Base-by-base conservation (phyloP, 2,113 vertebrate genomes). In the Serinus canaria region DNA sequence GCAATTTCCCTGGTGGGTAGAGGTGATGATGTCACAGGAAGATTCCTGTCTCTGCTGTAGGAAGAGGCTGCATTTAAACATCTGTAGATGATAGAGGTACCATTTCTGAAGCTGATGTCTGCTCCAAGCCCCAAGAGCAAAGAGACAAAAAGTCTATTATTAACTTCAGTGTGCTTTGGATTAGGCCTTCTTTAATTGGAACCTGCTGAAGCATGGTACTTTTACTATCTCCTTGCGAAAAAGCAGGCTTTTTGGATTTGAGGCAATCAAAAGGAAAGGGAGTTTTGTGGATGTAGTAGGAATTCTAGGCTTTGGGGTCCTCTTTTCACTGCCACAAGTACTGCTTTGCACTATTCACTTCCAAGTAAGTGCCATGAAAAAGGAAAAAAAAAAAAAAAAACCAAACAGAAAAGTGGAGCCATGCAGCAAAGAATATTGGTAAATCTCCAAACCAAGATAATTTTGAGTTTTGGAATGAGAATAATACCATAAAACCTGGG, bases 191-290 rank as follows among this genome's bases (percentile, higher is more conserved):
- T 92, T 78, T 95, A 92, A 95, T 52, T 91, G 84, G 89, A 91
- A 86, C 93, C 93, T 94, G 82, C 75, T 95, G 93, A 95, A 91
- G 70, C 19, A 3, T 80, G 87, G 63, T 66, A 27, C 87, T 92
- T 95, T 94, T 93, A 88, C 78, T 91, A 28, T 83, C 78, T 91
- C 70, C 13, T 77, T 89, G 85, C 91, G 58, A 91, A 92, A 70
- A 94, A 62, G 27, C 58, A 67, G 43, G 23, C 74, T 91, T 79
- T 82, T 62, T 85, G 82, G 63, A 76, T 89, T 72, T 85, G 70
- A 62, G 59, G 27, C 30, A 90, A 85, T 84, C 89, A 73, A 91
- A 94, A 49, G 53, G 37, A 33, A 62, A 70, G n/a, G 44, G 23
- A 2, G 12, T 83, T 86, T 58, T 89, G 66, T 66, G 37, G 81